Evolutionary conservation across 2,888 invertebrate species (phyloP), one percentile per base, ranked within the genome.

Genomic region (Orthosia incerta): DNA sequence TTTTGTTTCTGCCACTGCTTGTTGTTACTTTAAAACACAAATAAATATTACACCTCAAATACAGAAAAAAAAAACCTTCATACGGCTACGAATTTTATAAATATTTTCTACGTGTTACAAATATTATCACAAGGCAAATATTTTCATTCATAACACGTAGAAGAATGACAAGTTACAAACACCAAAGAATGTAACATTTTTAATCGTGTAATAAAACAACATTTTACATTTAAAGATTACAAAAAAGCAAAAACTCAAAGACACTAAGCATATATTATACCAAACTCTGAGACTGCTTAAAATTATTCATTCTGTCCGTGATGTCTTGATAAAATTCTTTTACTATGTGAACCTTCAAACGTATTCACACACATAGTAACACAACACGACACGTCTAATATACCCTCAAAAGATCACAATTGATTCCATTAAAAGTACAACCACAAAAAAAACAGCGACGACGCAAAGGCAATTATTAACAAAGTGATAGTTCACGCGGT

Each of bases 401-500:
- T 56, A 46, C 50, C 13, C 16, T 12, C 55, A 39, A 74, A 56
- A 74, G 23, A 50, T 46, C 23, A 31, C 53, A 80, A 79, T 64
- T 64, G 50, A 71, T 46, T 51, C 56, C 46, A 75, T 75, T 76
- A 71, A 72, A 18, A 74, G 26, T 50, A 63, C 45, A 59, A 71
- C 46, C 20, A 50, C 50, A 65, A 73, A 66, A 76, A 68, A 79
- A 67, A 63, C 51, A 13, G 63, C 60, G 62, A 57, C 56, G 60
- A 60, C 31, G 31, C 59, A 20, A 80, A 48, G 23, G 60, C 66
- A 78, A 79, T 74, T 79, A 81, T 77, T 59, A 59, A 31, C 66
- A 60, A 67, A 74, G 65, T 67, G 72, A 81, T 79, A 86, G 74
- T 84, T 85, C 76, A 79, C 73, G 65, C 63, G 60, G 80, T 80